Conservation (phyloP, 1,140 invertebrate genomes). For the Megathymus violae region DNA sequence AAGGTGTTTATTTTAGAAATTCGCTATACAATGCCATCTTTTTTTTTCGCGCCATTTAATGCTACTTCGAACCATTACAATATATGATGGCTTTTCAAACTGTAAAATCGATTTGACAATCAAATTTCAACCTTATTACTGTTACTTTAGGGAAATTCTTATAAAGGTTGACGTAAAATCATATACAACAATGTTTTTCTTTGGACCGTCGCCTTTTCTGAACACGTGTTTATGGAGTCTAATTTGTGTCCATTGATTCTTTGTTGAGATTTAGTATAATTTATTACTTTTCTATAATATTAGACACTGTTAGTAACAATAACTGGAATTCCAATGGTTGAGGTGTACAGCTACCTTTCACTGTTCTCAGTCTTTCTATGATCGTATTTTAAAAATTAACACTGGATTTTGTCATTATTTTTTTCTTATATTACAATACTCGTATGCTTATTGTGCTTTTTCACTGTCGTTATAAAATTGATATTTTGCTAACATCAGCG, state of each 20-base stretch:
- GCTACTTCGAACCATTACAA: slow-evolving; percentile 71
- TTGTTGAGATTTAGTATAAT: slow-evolving; percentile 57
- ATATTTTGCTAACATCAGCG: no score
- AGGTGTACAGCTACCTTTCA: no score
- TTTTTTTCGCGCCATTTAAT: slow-evolving; percentile 81
- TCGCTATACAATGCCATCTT: slow-evolving; percentile 73
- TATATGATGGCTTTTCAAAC: slow-evolving; percentile 51
- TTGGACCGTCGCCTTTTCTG: slow-evolving; percentile 48
- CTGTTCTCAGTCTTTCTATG: no score
- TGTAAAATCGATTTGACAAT: slow-evolving; percentile 36
- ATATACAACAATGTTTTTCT: slow-evolving; percentile 33
- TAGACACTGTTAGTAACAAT: slow-evolving; percentile 33
- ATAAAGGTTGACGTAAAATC: slow-evolving; percentile 34
- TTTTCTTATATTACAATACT: no score
- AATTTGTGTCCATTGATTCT: slow-evolving; percentile 74
- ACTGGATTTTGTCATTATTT: no score
- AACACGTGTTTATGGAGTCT: slow-evolving; percentile 73
- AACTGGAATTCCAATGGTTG: no score
- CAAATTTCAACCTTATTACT: slow-evolving; percentile 38
- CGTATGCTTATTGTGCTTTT: no score
- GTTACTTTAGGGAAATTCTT: slow-evolving; percentile 20
- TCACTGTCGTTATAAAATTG: no score
- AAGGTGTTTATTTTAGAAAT: slow-evolving; percentile 82
- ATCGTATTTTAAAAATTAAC: no score
- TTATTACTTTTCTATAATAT: slow-evolving; percentile 63